These are phyloP conservation scores for Ctenomys sociabilis DNA, from an alignment of 2,113 vertebrate genomes.

Conservation along the genomic window DNA sequence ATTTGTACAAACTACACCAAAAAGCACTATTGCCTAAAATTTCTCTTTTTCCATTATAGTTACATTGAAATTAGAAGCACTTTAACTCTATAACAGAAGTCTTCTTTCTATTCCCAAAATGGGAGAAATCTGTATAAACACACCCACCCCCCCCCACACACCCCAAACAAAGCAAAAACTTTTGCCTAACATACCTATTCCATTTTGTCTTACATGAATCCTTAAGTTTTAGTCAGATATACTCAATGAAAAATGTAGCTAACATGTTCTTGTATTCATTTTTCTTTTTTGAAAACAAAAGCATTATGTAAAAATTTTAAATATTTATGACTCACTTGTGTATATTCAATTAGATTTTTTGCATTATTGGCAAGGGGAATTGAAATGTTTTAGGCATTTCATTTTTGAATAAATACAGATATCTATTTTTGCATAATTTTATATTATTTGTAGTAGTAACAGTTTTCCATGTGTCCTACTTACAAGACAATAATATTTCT, in stretches of 20 bases:
- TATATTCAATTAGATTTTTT: neutral
- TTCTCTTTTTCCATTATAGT: constrained; percentile 9
- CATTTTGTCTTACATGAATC: neutral
- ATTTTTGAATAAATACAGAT: neutral
- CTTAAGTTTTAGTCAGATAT: neutral
- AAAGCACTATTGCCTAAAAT: neutral
- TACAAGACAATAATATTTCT: neutral
- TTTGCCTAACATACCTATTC: neutral
- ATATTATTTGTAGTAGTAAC: neutral
- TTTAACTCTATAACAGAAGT: neutral
- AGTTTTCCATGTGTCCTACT: neutral
- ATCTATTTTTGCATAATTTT: neutral
- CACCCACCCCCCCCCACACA: neutral
- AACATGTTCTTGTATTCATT: neutral
- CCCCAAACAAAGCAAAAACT: neutral
- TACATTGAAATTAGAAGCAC: neutral
- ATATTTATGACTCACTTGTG: neutral
- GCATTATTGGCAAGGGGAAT: neutral
- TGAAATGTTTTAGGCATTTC: neutral
- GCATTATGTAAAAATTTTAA: neutral
- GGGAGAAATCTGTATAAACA: neutral
- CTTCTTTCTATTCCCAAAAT: neutral
- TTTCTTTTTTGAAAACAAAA: constrained; percentile 36
- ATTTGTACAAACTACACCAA: neutral
- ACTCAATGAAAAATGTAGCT: neutral